phyloP scores from a whole-genome alignment of 35 echinoderm and acorn worm species.

The Diadema setosum region DNA sequence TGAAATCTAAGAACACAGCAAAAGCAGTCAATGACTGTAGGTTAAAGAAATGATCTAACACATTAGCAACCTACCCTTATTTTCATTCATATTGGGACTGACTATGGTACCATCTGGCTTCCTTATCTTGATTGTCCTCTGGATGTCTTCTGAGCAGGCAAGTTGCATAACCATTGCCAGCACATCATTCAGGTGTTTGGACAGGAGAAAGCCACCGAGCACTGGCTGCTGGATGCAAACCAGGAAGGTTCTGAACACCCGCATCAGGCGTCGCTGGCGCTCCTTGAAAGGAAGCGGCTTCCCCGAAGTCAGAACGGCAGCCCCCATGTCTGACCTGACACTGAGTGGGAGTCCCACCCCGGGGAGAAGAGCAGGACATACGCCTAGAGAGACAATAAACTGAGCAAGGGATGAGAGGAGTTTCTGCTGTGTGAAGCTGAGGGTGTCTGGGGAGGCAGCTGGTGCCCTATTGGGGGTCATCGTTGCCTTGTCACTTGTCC shows the following conservation, averaged over 20 bases:
- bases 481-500: background rate
- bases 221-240: conserved; percentile 53
- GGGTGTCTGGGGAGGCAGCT: conserved; percentile 44
- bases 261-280: conserved; percentile 11
- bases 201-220: conserved; percentile 70
- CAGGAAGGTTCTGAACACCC: conserved; percentile 44
- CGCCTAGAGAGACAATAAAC: conserved; percentile 77
- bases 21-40: no score
- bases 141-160: background rate
- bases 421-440: conserved; percentile 76
- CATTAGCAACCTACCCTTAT: no score
- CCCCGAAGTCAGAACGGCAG: background rate
- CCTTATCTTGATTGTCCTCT: background rate
- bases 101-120: background rate
- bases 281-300: background rate
- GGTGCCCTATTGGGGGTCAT: conserved; percentile 32
- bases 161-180: conserved; percentile 70
- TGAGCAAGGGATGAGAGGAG: conserved; percentile 49
- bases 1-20: no score
- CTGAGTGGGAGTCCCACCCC: conserved; percentile 87
- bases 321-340: conserved; percentile 60
- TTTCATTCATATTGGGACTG: background rate
- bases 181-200: conserved; percentile 79
- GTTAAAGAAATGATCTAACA: no score
- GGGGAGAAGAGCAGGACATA: conserved; percentile 51